Conservation (phyloP, 2,113 vertebrate genomes). For the Neoarius graeffei region DNA sequence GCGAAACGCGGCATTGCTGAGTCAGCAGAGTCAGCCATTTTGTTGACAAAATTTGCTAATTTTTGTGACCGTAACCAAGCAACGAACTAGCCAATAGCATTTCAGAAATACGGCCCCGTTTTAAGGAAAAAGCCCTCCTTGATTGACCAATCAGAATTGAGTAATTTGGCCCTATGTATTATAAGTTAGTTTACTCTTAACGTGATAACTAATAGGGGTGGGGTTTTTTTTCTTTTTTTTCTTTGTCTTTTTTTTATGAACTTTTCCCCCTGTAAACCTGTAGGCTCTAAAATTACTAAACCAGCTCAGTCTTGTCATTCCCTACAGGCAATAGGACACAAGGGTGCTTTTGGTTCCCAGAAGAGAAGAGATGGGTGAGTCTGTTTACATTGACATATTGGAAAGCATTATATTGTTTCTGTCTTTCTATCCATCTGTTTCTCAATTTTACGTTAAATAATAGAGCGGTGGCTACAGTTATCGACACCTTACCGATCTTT, state of each 20-base stretch:
- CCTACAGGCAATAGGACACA: conserved; percentile 65
- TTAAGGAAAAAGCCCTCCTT: no score
- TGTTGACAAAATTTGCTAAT: no score
- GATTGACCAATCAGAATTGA: no score
- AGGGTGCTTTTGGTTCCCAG: conserved; percentile 57
- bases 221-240: no score
- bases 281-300: not conserved
- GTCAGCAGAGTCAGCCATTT: no score
- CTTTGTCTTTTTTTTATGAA: not conserved
- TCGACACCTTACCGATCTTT: no score
- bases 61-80: no score
- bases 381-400: not conserved
- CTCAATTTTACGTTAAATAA: not conserved
- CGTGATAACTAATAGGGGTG: not conserved
- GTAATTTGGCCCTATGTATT: no score
- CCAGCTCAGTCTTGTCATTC: not conserved
- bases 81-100: no score
- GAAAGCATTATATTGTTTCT: not conserved
- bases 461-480: no score
- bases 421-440: not conserved
- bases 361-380: conserved; percentile 72
- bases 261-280: not conserved
- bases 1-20: no score
- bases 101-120: no score
- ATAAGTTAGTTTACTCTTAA: not conserved